phyloP scores from a whole-genome alignment of 2,888 invertebrate species.

The Cryptus armator region DNA sequence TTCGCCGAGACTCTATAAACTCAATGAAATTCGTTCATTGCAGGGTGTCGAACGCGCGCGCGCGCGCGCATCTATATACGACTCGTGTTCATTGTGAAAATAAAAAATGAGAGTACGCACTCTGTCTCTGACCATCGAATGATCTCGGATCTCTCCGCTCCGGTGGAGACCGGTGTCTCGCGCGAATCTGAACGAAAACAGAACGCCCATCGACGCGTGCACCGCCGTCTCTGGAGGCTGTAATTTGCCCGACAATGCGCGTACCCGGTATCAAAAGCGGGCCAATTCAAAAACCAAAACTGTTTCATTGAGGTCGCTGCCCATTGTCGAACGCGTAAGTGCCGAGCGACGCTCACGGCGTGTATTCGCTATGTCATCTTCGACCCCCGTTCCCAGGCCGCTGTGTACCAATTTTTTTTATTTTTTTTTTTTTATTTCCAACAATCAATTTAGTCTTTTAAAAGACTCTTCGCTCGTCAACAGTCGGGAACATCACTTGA shows the following conservation, averaged over 20 bases:
- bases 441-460: no score
- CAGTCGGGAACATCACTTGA: no score
- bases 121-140: slow-evolving; percentile 25
- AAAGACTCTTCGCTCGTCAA: no score
- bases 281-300: slow-evolving; percentile 83
- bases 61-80: neutral
- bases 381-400: slow-evolving; percentile 56
- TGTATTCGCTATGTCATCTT: slow-evolving; percentile 23
- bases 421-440: slow-evolving; percentile 14
- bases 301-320: slow-evolving; percentile 74
- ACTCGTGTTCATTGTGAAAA: slow-evolving; percentile 51
- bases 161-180: slow-evolving; percentile 48
- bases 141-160: neutral
- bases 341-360: slow-evolving; percentile 17
- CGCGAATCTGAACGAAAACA: slow-evolving; percentile 76
- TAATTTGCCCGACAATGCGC: slow-evolving; percentile 78
- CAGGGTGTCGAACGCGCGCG: neutral
- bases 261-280: slow-evolving; percentile 76
- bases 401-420: neutral
- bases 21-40: neutral
- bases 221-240: slow-evolving; percentile 70
- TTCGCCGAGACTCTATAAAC: neutral
- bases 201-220: slow-evolving; percentile 81
- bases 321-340: slow-evolving; percentile 50
- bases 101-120: slow-evolving; percentile 18